Conservation (phyloP, 2,888 invertebrate genomes). For the Holacanthella duospinosa region DNA sequence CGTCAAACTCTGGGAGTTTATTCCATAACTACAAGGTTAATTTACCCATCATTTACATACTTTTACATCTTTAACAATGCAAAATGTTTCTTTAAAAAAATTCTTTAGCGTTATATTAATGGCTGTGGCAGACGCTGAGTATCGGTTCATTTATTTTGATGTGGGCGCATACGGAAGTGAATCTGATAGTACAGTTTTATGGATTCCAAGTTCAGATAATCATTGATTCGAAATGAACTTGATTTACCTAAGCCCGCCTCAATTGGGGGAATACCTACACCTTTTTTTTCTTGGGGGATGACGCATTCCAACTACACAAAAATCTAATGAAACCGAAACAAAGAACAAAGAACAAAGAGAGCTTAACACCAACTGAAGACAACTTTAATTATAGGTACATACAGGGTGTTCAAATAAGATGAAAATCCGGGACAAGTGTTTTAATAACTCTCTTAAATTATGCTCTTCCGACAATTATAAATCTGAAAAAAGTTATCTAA, state of each 20-base stretch:
- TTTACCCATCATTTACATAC: not conserved
- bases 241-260: not conserved
- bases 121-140: constrained; percentile 31
- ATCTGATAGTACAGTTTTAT: not conserved
- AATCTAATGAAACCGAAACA: not conserved
- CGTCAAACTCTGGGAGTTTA: not conserved
- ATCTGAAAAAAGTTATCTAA: too few relatives aligned
- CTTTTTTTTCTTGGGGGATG: not conserved
- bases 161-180: constrained; percentile 31
- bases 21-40: not conserved
- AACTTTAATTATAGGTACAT: not conserved
- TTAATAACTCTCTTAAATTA: too few relatives aligned
- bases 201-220: too few relatives aligned
- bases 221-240: too few relatives aligned
- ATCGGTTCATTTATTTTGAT: constrained; percentile 33
- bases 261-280: too few relatives aligned
- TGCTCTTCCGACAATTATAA: too few relatives aligned
- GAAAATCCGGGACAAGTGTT: not conserved
- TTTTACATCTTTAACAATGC: not conserved
- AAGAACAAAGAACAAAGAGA: not conserved
- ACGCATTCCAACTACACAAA: not conserved
- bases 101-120: constrained; percentile 29
- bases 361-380: not conserved
- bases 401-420: not conserved
- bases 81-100: not conserved